These are phyloP conservation scores for Aplidium turbinatum DNA, from an alignment of 23 tunicate species.

Conservation along the genomic window DNA sequence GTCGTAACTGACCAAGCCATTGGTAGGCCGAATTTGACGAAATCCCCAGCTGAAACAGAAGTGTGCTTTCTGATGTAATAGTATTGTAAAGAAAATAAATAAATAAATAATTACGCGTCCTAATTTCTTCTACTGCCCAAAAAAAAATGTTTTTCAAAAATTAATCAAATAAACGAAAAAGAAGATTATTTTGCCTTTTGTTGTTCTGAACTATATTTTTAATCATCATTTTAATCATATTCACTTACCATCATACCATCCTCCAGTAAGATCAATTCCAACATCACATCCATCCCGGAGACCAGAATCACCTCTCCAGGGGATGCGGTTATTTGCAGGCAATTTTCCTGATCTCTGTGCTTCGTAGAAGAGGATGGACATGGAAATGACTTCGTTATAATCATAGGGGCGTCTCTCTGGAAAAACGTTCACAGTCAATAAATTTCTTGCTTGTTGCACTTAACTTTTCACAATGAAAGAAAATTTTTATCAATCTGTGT, in stretches of 20 bases:
- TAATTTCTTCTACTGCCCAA: too few relatives aligned
- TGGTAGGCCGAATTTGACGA: slow-evolving; percentile 94
- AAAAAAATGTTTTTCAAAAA: background rate
- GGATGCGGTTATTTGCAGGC: slow-evolving; percentile 75
- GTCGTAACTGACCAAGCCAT: slow-evolving; percentile 98
- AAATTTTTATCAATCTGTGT: too few relatives aligned
- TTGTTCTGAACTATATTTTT: too few relatives aligned
- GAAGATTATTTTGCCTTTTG: background rate
- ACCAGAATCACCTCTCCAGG: slow-evolving; percentile 98
- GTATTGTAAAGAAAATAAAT: background rate
- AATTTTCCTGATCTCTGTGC: slow-evolving; percentile 96
- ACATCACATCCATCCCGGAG: slow-evolving; percentile 98
- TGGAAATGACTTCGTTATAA: slow-evolving; percentile 84
- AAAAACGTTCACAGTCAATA: too few relatives aligned
- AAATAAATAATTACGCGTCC: too few relatives aligned
- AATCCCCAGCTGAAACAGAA: slow-evolving; percentile 91
- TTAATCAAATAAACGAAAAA: background rate
- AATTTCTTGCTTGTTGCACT: too few relatives aligned
- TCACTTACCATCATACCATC: slow-evolving; percentile 96
- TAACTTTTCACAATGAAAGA: too few relatives aligned
- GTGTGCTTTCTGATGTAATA: background rate
- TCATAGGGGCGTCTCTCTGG: slow-evolving; percentile 70
- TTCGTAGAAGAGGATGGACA: slow-evolving; percentile 97
- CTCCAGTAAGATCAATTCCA: slow-evolving; percentile 85
- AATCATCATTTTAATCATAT: background rate